Evolutionary conservation across 2,888 invertebrate species (phyloP), one percentile per base, ranked within the genome.

Genomic region (Taphrorychus bicolor): DNA sequence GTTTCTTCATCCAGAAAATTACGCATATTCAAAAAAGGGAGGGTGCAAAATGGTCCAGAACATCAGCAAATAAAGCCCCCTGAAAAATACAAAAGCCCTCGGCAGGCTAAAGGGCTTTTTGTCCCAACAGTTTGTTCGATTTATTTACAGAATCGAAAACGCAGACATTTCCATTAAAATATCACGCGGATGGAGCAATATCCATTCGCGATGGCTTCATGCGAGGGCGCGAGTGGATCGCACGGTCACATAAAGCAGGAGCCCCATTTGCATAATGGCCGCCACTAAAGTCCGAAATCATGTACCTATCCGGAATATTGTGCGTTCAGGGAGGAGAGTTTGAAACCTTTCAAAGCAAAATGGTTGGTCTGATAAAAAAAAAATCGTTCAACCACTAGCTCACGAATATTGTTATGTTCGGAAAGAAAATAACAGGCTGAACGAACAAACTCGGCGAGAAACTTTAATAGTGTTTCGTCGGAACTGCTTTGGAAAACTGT

Each of bases 81-180:
- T 51, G 23, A 52, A 41, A 56, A 17, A 40, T 40, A n/a, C 4
- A 7, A 32, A 45, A 49, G 17, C 51, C 23, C 59, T 59, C 21
- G n/a, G 24, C n/a, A 11, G 32, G 23, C 19, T 59, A 49, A 64
- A 58, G 42, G 52, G 58, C 42, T 52, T 58, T 64, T 65, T 59
- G 53, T 24, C 57, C 57, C 57, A 19, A 19, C 57, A 21, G 19
- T 66, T 66, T 66, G 54, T 63, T 45, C 64, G 57, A 60, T 64
- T 64, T 69, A 64, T 69, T 64, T 64, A 42, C 56, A 56, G 48
- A 69, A 64, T 56, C 60, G 60, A 54, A 61, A 65, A 61, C 51
- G 60, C 56, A 42, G 60, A 52, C 69, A 60, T 60, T 65, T 69
- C 65, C 65, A 69, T 69, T 69, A 69, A 69, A 69, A 69, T 69